These are phyloP conservation scores for Trichogramma evanescens DNA, from an alignment of 2,888 invertebrate species.

Conservation along the genomic window DNA sequence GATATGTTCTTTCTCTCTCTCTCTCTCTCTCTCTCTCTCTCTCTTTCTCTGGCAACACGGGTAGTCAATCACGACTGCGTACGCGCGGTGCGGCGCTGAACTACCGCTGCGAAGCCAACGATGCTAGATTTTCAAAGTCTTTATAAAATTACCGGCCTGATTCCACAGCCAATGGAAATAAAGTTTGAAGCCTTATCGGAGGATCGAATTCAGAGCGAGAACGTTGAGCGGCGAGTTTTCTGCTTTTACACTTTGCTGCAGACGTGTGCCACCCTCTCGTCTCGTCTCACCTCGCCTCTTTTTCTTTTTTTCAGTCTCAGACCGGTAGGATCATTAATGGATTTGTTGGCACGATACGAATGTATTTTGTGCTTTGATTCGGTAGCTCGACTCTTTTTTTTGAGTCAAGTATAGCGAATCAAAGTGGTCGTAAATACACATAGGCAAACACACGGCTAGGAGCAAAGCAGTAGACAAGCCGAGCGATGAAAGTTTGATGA, in stretches of 20 bases:
- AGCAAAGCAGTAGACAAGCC: constrained; percentile 30
- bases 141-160: constrained; percentile 43
- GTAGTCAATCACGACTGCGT: not conserved
- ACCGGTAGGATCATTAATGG: constrained; percentile 18
- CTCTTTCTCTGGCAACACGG: no score
- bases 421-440: no score
- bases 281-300: not conserved
- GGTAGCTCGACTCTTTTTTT: no score
- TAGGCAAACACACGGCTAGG: not conserved
- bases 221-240: not conserved
- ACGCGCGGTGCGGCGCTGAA: not conserved
- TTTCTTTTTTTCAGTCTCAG: not conserved
- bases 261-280: not conserved
- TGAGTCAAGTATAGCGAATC: no score
- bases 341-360: constrained; percentile 8
- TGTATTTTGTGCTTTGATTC: not conserved
- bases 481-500: constrained; percentile 33
- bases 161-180: not conserved
- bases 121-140: constrained; percentile 47
- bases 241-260: not conserved
- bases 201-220: not conserved
- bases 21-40: no score
- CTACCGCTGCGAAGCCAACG: constrained; percentile 11
- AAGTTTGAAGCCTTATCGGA: constrained; percentile 13
- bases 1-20: no score